phyloP scores from a whole-genome alignment of 2,888 invertebrate species.

The Hemaris fuciformis region DNA sequence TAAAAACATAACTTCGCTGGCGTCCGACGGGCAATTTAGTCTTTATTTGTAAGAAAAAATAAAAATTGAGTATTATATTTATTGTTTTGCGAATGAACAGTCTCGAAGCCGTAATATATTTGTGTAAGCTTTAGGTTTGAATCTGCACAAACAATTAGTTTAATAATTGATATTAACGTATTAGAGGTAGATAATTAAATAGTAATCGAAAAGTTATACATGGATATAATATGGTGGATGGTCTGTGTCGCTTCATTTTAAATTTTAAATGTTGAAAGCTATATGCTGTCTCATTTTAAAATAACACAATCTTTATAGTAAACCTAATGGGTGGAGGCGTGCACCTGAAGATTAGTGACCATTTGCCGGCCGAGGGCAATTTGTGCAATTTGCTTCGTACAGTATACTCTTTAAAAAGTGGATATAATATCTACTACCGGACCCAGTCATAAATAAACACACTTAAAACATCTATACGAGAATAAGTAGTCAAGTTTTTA shows the following conservation, averaged over 20 bases:
- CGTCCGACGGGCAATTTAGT: not conserved
- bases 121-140: too few species aligned
- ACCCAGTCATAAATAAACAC: not conserved
- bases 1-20: not conserved
- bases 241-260: not conserved
- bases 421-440: slow-evolving; percentile 22
- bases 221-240: too few species aligned
- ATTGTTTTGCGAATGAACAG: too few species aligned
- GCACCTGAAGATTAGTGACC: not conserved
- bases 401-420: slow-evolving; percentile 31
- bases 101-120: too few species aligned
- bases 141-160: too few species aligned
- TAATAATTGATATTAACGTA: too few species aligned
- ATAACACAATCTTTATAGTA: not conserved
- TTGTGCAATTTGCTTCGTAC: slow-evolving; percentile 46
- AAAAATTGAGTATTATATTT: not conserved
- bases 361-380: slow-evolving; percentile 33
- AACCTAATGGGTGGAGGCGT: slow-evolving; percentile 1
- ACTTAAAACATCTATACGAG: not conserved
- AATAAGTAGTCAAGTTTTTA: not conserved
- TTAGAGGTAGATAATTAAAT: too few species aligned
- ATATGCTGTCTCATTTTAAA: not conserved
- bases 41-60: not conserved
- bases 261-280: not conserved
- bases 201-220: too few species aligned